phyloP scores from a whole-genome alignment of 1,140 invertebrate genomes.

The Rhopalosiphum maidis region DNA sequence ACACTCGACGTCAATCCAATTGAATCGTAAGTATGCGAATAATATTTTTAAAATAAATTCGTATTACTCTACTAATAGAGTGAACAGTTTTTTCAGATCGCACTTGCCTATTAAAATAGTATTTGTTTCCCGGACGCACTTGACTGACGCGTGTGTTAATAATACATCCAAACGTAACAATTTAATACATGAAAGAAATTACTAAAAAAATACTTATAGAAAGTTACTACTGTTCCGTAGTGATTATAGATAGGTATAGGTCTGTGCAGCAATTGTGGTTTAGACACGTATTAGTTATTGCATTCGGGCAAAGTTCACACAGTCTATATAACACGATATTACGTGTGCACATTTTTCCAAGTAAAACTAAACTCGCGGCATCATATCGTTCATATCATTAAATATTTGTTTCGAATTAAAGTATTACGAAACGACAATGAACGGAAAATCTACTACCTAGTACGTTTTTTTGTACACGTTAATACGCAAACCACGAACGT shows the following conservation, averaged over 20 bases:
- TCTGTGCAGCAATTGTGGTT: not conserved
- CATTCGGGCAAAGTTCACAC: not conserved
- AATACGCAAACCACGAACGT: not conserved
- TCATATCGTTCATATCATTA: constrained; percentile 8
- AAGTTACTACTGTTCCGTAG: not conserved
- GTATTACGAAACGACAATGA: not conserved
- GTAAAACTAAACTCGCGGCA: not conserved
- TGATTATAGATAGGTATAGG: not conserved
- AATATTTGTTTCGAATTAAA: not conserved
- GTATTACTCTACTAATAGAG: not conserved
- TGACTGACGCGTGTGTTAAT: not conserved
- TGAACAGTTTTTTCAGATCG: not conserved
- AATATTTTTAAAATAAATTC: not conserved
- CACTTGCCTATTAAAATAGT: not conserved
- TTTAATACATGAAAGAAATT: too few species aligned
- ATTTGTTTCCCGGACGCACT: not conserved
- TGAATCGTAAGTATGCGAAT: not conserved
- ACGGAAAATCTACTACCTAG: not conserved
- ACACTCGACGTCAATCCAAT: not conserved
- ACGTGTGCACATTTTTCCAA: not conserved
- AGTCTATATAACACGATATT: not conserved
- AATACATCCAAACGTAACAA: not conserved
- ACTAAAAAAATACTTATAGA: not conserved
- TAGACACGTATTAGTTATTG: not conserved
- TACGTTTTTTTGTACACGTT: not conserved